Conservation (phyloP, 92 coral and sea anemone genomes). For the Chrysogorgia sp. region DNA sequence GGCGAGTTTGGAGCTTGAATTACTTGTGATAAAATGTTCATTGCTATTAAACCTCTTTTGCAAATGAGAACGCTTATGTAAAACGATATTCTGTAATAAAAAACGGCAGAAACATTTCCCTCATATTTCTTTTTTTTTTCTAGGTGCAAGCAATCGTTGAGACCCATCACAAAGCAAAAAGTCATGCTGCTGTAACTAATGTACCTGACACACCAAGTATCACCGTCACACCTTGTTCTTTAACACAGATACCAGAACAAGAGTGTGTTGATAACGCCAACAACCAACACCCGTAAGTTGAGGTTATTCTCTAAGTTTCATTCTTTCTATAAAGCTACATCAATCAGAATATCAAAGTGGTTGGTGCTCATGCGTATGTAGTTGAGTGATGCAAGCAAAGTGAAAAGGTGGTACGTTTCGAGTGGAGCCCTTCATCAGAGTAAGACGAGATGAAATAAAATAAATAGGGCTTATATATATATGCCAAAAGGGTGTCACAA, state of each 20-base stretch:
- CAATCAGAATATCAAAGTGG: no score
- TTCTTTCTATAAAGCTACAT: neutral
- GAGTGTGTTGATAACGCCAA: neutral
- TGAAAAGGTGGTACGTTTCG: no score
- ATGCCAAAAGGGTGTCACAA: no score
- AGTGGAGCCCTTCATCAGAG: no score
- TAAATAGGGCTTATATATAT: no score
- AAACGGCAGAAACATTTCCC: neutral
- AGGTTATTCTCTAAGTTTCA: no score
- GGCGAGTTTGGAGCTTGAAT: no score
- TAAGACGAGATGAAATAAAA: no score
- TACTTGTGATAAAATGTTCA: no score
- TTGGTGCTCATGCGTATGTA: no score
- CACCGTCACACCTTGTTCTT: neutral
- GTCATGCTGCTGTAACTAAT: neutral
- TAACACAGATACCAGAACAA: neutral
- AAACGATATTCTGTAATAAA: neutral
- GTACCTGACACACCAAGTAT: conserved; percentile 36
- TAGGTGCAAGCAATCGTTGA: conserved; percentile 75
- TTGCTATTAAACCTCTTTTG: no score
- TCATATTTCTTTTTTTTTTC: neutral
- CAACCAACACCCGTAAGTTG: conserved; percentile 23
- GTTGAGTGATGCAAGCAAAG: no score
- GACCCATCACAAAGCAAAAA: conserved; percentile 69
- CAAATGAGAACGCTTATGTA: neutral